phyloP scores from a whole-genome alignment of 2,888 invertebrate species.

The Erebia ligea region DNA sequence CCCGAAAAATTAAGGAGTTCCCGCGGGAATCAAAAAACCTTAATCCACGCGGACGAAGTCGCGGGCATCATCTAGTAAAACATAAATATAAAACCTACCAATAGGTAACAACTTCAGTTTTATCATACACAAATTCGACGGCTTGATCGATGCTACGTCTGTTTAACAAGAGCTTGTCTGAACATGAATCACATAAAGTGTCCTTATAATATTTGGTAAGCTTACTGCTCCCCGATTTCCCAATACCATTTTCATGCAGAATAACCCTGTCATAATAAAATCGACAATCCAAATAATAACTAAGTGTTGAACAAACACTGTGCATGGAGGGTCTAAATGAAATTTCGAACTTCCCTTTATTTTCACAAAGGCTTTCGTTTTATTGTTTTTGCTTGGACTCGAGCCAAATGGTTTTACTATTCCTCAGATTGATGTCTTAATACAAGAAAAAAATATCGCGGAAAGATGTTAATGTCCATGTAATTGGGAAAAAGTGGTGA shows the following conservation, averaged over 20 bases:
- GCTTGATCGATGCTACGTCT: too few species aligned
- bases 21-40: too few species aligned
- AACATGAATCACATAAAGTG: conserved; percentile 8
- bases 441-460: conserved; percentile 53
- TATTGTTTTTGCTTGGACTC: conserved; percentile 67
- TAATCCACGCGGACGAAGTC: too few species aligned
- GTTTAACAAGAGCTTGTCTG: neutral
- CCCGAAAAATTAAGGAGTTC: too few species aligned
- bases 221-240: neutral
- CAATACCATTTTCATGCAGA: conserved; percentile 19
- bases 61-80: too few species aligned
- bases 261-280: conserved; percentile 36
- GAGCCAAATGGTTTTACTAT: conserved; percentile 69
- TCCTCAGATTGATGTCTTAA: conserved; percentile 68
- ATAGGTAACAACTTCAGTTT: too few species aligned
- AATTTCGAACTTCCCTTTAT: conserved; percentile 62
- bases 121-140: too few species aligned
- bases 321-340: conserved; percentile 48
- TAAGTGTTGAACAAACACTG: conserved; percentile 36
- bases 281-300: conserved; percentile 38
- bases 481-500: conserved; percentile 45
- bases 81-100: too few species aligned
- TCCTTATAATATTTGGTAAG: conserved; percentile 2
- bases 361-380: conserved; percentile 54
- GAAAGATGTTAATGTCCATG: conserved; percentile 57